phyloP scores from a whole-genome alignment of 2,797 vertebrate species.

The Mycteria americana region DNA sequence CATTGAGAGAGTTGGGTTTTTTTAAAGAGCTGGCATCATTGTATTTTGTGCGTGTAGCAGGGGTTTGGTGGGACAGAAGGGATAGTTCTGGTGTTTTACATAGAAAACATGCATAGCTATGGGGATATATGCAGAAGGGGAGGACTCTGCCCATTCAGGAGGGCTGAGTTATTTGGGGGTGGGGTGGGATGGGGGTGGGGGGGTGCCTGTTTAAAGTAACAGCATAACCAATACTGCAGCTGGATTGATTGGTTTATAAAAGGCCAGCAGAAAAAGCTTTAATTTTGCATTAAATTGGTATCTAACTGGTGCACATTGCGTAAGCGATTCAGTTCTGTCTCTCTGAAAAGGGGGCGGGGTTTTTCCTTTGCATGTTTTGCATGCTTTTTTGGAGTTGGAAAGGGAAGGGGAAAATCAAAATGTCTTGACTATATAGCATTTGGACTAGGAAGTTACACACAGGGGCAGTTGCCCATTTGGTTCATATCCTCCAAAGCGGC shows the following conservation, averaged over 20 bases:
- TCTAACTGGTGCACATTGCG: background rate
- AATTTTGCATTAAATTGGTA: background rate
- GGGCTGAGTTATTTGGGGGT: too few species aligned
- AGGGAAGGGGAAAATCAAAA: background rate
- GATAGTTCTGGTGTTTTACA: background rate
- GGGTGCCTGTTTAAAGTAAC: background rate
- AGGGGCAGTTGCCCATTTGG: background rate
- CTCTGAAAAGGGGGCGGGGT: background rate
- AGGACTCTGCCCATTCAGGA: background rate
- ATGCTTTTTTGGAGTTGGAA: background rate
- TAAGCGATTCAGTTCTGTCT: background rate
- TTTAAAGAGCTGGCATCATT: background rate
- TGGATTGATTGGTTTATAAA: background rate
- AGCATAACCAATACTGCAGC: background rate
- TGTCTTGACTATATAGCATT: background rate
- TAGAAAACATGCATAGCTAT: fast-evolving
- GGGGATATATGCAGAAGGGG: background rate
- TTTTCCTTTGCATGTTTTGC: background rate
- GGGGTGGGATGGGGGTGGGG: fast-evolving
- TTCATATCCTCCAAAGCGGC: too few species aligned
- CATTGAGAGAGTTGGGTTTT: too few species aligned
- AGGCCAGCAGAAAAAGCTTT: background rate
- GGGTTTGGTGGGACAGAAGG: background rate
- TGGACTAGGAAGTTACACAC: background rate
- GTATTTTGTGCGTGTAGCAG: background rate